Evolutionary conservation across 2,888 invertebrate genomes (phyloP), one percentile per base, ranked within the genome.

Genomic region (Leucophora obtusa): DNA sequence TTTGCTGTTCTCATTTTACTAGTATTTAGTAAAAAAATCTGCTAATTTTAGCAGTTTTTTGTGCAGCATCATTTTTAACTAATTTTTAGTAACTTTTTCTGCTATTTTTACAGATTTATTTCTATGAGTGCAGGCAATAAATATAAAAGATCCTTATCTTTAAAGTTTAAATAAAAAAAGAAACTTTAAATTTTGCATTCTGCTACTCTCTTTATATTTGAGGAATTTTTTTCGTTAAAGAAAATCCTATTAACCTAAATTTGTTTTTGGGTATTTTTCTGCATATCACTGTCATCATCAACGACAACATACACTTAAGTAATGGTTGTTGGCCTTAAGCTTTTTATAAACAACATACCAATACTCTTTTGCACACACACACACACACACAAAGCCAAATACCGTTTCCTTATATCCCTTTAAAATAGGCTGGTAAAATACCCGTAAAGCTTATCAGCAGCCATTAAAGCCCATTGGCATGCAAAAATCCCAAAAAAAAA

Each of bases 391-490:
- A 33, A 8, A 47, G 15, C 24, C 33, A 18, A 11, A 21, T 11
- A 63, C 21, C 60, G 15, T 54, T 72, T 73, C n/a, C n/a, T 14
- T 70, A 81, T 77, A 81, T 60, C 73, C 76, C 54, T 76, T 73
- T 50, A 76, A 47, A 81, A 81, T 77, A 73, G 81, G 81, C 81
- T 81, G 73, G 81, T 62, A 77, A 81, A 81, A 81, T 81, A 74
- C 70, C 83, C 82, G 82, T 80, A 80, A 80, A 83, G 83, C 83
- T 82, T 83, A 82, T 83, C 82, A 80, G 83, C 66, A 79, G 73
- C 80, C 81, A 81, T 82, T 81, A 82, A 83, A 75, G 78, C 83
- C 82, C 75, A 80, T 80, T 79, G 83, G 82, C 82, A 72, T 74
- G 60, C 70, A 81, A 66, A 70, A 74, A 21, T 33, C 17, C 28